These are phyloP conservation scores for Limenitis camilla DNA, from an alignment of 2,888 invertebrate species.

Conservation along the genomic window DNA sequence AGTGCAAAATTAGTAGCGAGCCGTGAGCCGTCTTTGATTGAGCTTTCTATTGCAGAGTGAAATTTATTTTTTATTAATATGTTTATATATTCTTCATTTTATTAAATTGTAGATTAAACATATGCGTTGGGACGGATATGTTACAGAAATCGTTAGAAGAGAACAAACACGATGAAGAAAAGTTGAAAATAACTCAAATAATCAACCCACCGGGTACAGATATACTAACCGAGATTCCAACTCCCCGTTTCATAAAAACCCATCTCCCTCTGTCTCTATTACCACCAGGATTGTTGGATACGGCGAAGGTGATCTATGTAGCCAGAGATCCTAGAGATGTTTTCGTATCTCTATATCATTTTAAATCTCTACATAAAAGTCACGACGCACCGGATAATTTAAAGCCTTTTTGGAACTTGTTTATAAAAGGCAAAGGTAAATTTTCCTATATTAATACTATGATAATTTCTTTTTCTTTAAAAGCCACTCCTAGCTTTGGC, in stretches of 20 bases:
- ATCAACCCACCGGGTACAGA: conserved; percentile 22
- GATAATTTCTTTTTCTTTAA: too few relatives aligned
- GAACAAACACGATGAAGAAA: conserved; percentile 7
- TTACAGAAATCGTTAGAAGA: too few relatives aligned
- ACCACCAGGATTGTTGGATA: conserved; percentile 74
- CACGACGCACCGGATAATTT: conserved; percentile 75
- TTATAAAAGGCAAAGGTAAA: conserved; percentile 75
- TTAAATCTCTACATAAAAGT: conserved; percentile 70
- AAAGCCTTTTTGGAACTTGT: conserved; percentile 76
- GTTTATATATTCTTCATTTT: too few relatives aligned
- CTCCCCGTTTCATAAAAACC: conserved; percentile 51
- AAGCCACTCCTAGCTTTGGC: too few relatives aligned
- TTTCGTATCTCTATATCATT: conserved; percentile 82
- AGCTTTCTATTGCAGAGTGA: too few relatives aligned
- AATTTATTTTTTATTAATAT: too few relatives aligned
- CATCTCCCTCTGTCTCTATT: conserved; percentile 81
- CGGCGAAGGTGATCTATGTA: conserved; percentile 76
- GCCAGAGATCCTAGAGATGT: conserved; percentile 88
- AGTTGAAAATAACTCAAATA: conserved; percentile 2
- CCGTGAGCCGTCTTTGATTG: too few relatives aligned
- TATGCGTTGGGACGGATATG: too few relatives aligned
- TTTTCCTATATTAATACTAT: too few relatives aligned
- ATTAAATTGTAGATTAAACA: too few relatives aligned
- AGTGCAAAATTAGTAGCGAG: too few relatives aligned
- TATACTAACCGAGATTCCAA: conserved; percentile 33